A percentile compares a stretch with the other conserved stretches of the same genome.
Evolutionary conservation across 2,888 invertebrate species (phyloP).

Genomic region (Eupithecia exiguata): DNA sequence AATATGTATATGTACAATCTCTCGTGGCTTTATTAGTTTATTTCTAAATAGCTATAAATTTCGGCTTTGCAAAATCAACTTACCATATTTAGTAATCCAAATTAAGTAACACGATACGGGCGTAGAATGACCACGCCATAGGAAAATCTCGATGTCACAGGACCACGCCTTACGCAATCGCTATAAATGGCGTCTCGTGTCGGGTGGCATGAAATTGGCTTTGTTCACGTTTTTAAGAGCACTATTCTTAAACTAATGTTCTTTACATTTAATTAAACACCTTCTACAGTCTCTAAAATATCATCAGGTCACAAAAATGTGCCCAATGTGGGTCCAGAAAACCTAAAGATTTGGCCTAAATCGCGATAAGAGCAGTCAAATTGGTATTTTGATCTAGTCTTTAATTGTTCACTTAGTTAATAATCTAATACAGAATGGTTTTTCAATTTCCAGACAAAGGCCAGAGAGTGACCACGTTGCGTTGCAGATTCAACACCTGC

Average conservation of each 20-base stretch:
- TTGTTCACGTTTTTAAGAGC: constrained; percentile 49
- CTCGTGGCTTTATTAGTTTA: neutral
- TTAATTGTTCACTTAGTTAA: constrained; percentile 6
- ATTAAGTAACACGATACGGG: constrained; percentile 52
- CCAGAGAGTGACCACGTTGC: constrained; percentile 42
- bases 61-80: constrained; percentile 52
- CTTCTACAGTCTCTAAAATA: constrained; percentile 51
- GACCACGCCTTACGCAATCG: constrained; percentile 66
- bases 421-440: constrained; percentile 12
- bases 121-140: constrained; percentile 66
- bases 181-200: constrained; percentile 74
- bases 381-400: constrained; percentile 8
- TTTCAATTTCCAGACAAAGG: constrained; percentile 51
- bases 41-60: neutral
- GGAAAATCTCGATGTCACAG: constrained; percentile 10
- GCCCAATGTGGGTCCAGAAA: constrained; percentile 19
- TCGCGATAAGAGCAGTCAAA: constrained; percentile 1
- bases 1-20: neutral
- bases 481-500: constrained; percentile 39
- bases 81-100: constrained; percentile 69
- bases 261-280: constrained; percentile 42
- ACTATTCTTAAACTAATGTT: constrained; percentile 55
- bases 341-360: constrained; percentile 14
- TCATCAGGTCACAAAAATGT: constrained; percentile 15
- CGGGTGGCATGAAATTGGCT: constrained; percentile 47